Evolutionary conservation across 1,140 invertebrate species (phyloP).

Genomic region (Thaumetopoea pityocampa): DNA sequence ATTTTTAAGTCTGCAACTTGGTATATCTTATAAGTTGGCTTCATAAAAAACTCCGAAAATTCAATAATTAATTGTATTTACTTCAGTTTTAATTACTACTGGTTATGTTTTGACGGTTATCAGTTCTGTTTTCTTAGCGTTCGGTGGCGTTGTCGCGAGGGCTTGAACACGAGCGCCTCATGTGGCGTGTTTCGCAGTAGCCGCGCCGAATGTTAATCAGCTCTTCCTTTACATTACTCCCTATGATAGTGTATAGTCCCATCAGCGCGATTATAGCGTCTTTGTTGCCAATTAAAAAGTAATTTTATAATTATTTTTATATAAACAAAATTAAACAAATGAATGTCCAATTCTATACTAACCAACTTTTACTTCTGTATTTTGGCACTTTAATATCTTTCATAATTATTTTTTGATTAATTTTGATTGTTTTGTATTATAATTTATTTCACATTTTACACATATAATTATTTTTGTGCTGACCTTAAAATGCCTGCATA

Average conservation of each 20-base stretch:
- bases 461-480: conserved; percentile 19
- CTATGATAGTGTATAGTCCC: conserved; percentile 46
- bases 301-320: background rate
- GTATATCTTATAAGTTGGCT: too few species aligned
- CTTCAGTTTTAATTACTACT: too few species aligned
- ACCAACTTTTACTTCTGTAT: too few species aligned
- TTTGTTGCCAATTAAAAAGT: conserved; percentile 15
- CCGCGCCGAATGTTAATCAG: conserved; percentile 68
- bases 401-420: too few species aligned
- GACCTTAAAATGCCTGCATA: conserved; percentile 35
- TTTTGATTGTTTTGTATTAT: background rate
- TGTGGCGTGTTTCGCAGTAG: conserved; percentile 49
- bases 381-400: too few species aligned
- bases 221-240: conserved; percentile 65
- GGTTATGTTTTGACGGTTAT: conserved; percentile 16
- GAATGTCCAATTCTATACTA: too few species aligned
- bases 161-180: conserved; percentile 33
- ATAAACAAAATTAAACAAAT: too few species aligned
- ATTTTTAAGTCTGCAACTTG: conserved; percentile 46
- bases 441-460: background rate
- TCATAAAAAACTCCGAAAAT: too few species aligned
- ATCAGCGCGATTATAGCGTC: conserved; percentile 26
- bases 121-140: conserved; percentile 29
- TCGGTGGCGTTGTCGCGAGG: conserved; percentile 35
- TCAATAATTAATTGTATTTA: too few species aligned